These are phyloP conservation scores for Orchestia grillus DNA, from an alignment of 1,140 invertebrate genomes.

Conservation along the genomic window DNA sequence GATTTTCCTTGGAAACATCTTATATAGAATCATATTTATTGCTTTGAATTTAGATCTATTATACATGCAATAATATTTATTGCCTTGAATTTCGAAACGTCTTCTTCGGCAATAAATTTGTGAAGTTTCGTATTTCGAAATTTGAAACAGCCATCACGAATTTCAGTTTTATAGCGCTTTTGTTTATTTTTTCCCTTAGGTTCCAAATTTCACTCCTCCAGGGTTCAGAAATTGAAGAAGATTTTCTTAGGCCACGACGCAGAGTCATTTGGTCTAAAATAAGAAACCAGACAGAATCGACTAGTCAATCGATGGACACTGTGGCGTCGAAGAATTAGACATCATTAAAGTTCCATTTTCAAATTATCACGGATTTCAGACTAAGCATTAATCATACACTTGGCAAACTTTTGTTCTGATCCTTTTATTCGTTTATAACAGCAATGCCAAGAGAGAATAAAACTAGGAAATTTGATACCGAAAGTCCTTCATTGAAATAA, in stretches of 20 bases:
- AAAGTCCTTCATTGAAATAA: neutral
- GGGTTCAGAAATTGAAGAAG: neutral
- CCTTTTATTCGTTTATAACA: neutral
- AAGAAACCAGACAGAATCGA: neutral
- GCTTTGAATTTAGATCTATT: no score
- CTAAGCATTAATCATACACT: neutral
- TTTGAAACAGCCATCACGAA: neutral
- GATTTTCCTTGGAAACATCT: no score
- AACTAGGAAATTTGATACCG: neutral
- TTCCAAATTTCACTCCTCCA: neutral
- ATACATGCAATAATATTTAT: no score
- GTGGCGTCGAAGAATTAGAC: neutral
- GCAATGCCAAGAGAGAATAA: neutral
- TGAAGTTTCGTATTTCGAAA: neutral
- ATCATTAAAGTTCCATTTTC: neutral
- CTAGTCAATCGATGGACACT: neutral
- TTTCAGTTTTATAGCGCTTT: neutral
- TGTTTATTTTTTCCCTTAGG: neutral
- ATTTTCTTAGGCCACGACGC: neutral
- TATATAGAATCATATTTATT: no score
- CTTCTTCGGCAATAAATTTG: neutral
- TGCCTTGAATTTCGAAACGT: no score
- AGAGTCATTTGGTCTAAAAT: neutral
- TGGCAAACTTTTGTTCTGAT: neutral
- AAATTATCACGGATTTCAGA: neutral